Evolutionary conservation across 2,113 vertebrate genomes (phyloP).

Genomic region (Carollia perspicillata): DNA sequence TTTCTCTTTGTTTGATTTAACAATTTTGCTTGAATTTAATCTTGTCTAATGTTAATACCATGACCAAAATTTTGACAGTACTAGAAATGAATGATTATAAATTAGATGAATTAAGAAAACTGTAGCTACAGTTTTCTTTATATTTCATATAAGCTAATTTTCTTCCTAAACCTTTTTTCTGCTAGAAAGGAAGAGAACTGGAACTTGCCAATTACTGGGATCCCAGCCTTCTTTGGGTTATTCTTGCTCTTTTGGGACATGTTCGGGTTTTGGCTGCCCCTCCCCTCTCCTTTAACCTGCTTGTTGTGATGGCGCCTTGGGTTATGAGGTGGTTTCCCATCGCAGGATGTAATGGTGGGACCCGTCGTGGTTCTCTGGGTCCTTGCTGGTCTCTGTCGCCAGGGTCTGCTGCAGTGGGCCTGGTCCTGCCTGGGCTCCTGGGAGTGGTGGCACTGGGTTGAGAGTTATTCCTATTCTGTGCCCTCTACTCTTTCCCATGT

Average conservation of each 20-base stretch:
- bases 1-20: not conserved
- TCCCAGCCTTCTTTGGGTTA: not conserved
- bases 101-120: not conserved
- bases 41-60: not conserved
- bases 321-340: not conserved
- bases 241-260: not conserved
- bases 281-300: not conserved
- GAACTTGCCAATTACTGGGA: not conserved
- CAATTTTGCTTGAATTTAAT: not conserved
- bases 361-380: not conserved
- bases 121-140: not conserved
- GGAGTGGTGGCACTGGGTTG: not conserved
- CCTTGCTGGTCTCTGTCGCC: not conserved
- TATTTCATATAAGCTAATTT: not conserved
- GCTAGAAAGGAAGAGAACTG: not conserved
- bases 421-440: not conserved
- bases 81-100: not conserved
- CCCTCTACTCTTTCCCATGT: not conserved
- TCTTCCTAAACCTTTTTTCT: not conserved
- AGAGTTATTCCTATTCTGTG: not conserved
- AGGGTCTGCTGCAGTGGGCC: not conserved
- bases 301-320: not conserved
- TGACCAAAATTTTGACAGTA: not conserved
- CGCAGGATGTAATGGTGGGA: not conserved
- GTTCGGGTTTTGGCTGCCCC: not conserved